Evolutionary conservation across 2,888 invertebrate genomes (phyloP), one percentile per base, ranked within the genome.

Genomic region (Elmis aenea): DNA sequence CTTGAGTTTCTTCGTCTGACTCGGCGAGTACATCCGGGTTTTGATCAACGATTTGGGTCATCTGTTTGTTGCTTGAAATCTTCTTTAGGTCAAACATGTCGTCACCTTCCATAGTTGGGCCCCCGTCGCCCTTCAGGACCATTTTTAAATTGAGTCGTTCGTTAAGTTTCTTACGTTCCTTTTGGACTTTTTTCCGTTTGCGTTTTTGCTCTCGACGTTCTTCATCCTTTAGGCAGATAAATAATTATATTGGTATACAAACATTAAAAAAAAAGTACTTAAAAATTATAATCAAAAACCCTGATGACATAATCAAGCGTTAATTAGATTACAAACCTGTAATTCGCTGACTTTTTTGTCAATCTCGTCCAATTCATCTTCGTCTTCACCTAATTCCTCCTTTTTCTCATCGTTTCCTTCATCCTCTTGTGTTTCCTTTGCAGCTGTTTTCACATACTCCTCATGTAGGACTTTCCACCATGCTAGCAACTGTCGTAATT

Each of bases 101-200:
- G 50, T 81, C 80, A 33, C 77, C 79, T 62, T 86, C 85, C 60
- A 86, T 69, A 28, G 76, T 79, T 1, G 91, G 91, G 0, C 91
- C 91, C 48, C 80, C 82, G 66, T 99, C 97, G 27, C 89, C 91
- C 61, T 95, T 94, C 26, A 94, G 77, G 1, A 95, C 81, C 95
- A 99, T 97, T 62, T 96, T 92, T 50, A 97, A 71, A 66, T 93
- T 91, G 72, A 96, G 81, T 59, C 88, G 85, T 50, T 93, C 89
- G 42, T 90, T 85, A 32, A 95, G 66, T 61, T 94, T 95, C 33
- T 83, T 77, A 50, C 91, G 79, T 50, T 91, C 88, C 62, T 92
- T 93, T 23, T 83, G 76, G 0, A 81, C 76, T 64, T 87, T 90
- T 61, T 91, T 95, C 52, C 79, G 81, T 58, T 91, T 90, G 1